Percentiles rank a stretch among this genome's conserved stretches.
These are phyloP conservation scores for Agriopis aurantiaria DNA, from an alignment of 2,888 invertebrate species.

Conservation along the genomic window DNA sequence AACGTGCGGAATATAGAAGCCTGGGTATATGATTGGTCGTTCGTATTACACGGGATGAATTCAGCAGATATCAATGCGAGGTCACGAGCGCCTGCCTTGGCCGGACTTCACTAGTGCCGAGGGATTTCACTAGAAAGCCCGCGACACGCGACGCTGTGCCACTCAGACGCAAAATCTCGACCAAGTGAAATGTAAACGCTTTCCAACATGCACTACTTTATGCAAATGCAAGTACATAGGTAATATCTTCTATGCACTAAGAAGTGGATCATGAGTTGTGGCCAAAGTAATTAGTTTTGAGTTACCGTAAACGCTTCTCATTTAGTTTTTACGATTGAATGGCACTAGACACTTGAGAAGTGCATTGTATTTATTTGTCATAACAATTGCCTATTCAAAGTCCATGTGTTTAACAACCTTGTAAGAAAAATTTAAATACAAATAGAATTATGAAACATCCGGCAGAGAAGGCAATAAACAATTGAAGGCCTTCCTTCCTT, in stretches of 20 bases:
- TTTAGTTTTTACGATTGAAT: conserved; percentile 1
- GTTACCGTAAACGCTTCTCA: conserved; percentile 10
- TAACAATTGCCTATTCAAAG: conserved; percentile 12
- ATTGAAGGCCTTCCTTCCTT: conserved; percentile 68
- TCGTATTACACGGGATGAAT: conserved; percentile 39
- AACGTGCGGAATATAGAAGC: conserved; percentile 20
- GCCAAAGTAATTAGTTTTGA: conserved; percentile 2
- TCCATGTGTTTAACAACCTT: conserved; percentile 44
- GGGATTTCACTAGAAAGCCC: conserved; percentile 72
- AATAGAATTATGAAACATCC: conserved; percentile 70
- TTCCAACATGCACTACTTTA: conserved; percentile 60
- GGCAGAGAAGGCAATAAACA: conserved; percentile 76
- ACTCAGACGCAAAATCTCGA: conserved; percentile 66
- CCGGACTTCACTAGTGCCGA: conserved; percentile 44
- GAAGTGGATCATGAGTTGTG: conserved; percentile 41
- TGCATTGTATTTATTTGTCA: conserved; percentile 1
- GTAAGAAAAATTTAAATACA: conserved; percentile 51
- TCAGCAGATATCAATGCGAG: conserved; percentile 57
- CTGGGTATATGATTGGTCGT: conserved; percentile 17
- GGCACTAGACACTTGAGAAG: neutral
- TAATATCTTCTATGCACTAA: conserved; percentile 44
- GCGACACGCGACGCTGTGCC: conserved; percentile 67
- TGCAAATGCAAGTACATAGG: conserved; percentile 45
- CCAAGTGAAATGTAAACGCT: conserved; percentile 68
- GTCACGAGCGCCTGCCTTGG: conserved; percentile 60